phyloP scores from a whole-genome alignment of 1,140 invertebrate species.

The Camponotus pennsylvanicus region DNA sequence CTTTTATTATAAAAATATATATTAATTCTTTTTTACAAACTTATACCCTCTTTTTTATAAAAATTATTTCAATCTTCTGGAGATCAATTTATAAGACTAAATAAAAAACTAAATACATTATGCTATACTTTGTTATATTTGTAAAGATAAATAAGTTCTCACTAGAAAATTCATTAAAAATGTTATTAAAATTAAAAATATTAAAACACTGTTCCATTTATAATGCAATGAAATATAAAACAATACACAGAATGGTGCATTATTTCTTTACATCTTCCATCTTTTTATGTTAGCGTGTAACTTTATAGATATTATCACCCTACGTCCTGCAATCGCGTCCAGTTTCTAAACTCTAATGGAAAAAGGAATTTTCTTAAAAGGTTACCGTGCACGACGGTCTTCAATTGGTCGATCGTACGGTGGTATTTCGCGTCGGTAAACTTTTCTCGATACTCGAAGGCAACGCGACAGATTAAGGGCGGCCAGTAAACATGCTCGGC shows the following conservation, averaged over 20 bases:
- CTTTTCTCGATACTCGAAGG: conserved; percentile 37
- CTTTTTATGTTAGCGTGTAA: not conserved
- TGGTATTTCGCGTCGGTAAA: conserved; percentile 42
- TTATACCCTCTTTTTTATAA: not conserved
- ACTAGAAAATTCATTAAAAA: not conserved
- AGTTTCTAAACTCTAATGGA: not conserved
- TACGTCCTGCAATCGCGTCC: not conserved
- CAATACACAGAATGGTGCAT: not conserved
- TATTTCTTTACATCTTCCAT: not conserved
- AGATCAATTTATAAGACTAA: not conserved
- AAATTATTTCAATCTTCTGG: not conserved
- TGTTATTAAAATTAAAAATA: conserved; percentile 3
- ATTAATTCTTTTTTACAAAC: not conserved
- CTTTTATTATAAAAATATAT: not conserved
- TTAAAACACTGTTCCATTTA: not conserved
- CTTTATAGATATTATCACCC: not conserved
- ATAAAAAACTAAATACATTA: not conserved
- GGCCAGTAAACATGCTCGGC: conserved; percentile 70
- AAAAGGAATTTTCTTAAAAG: conserved; percentile 25
- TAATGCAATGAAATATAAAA: not conserved
- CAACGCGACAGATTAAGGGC: conserved; percentile 71
- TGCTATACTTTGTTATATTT: not conserved
- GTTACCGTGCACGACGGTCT: not conserved
- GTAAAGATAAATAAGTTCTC: not conserved
- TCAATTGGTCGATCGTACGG: conserved; percentile 28